Conservation (phyloP, 1,140 invertebrate genomes). For the Bombus difficillimus region DNA sequence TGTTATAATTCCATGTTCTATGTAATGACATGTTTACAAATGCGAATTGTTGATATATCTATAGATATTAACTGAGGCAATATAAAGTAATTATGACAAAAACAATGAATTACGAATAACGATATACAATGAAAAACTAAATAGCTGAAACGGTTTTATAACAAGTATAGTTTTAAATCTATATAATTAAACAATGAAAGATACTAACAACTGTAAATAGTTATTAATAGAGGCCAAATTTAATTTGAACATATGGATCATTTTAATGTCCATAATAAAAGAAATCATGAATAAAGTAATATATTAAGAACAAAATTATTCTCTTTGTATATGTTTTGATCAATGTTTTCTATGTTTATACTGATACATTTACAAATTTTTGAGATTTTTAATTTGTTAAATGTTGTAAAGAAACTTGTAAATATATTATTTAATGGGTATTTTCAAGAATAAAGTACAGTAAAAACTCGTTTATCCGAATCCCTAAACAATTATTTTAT, state of each 20-base stretch:
- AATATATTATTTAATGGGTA: constrained; percentile 27
- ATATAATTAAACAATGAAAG: constrained; percentile 7
- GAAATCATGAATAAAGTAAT: constrained; percentile 9
- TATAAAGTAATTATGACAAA: constrained; percentile 23
- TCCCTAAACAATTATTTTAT: neutral
- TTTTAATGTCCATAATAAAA: neutral
- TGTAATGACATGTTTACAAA: constrained; percentile 27
- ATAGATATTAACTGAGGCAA: constrained; percentile 3
- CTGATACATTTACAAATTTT: constrained; percentile 31
- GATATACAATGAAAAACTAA: constrained; percentile 40
- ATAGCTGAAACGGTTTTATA: constrained; percentile 45
- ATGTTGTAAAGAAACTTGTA: constrained; percentile 17
- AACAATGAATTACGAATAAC: constrained; percentile 40
- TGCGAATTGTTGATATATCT: constrained; percentile 43
- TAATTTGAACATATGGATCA: neutral
- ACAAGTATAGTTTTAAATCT: constrained; percentile 27
- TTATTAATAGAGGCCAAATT: neutral
- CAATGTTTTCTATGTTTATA: constrained; percentile 13
- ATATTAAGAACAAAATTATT: neutral
- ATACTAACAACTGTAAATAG: constrained; percentile 4
- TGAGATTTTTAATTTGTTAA: constrained; percentile 22
- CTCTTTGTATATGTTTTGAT: constrained; percentile 16
- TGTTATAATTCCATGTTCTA: constrained; percentile 20
- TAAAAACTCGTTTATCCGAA: constrained; percentile 50
- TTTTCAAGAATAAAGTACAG: constrained; percentile 22